Percentiles rank a stretch among this genome's conserved stretches.
These are phyloP conservation scores for Falco punctatus DNA, from an alignment of 2,113 vertebrate species.

Conservation along the genomic window DNA sequence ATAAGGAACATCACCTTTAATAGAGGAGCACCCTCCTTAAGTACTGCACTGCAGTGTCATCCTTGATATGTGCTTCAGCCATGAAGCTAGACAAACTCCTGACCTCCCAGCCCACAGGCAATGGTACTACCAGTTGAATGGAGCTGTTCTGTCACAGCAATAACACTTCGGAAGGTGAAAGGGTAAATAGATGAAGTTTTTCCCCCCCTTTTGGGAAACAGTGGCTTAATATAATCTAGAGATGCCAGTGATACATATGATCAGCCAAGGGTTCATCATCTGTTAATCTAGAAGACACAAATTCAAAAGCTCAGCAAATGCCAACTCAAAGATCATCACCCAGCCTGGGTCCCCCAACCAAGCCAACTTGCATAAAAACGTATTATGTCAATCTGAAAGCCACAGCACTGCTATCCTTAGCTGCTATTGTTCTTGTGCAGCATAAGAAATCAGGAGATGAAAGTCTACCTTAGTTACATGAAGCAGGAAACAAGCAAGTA, in stretches of 20 bases:
- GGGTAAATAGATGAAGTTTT: neutral
- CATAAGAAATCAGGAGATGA: constrained; percentile 14
- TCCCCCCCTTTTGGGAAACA: rapidly evolving
- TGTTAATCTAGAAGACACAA: neutral
- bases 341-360: neutral
- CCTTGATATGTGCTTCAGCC: neutral
- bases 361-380: neutral
- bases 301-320: neutral
- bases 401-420: neutral
- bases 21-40: neutral
- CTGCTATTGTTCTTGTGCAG: constrained; percentile 22
- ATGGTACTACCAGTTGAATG: neutral
- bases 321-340: neutral
- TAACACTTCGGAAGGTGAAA: neutral
- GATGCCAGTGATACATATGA: neutral
- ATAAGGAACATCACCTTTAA: neutral
- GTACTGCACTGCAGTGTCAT: neutral
- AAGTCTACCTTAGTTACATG: constrained; percentile 50
- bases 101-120: neutral
- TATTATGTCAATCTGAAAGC: neutral
- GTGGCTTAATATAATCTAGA: neutral
- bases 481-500: constrained; percentile 32
- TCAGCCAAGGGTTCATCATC: neutral
- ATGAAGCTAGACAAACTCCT: neutral
- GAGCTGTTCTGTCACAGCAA: neutral